phyloP scores from a whole-genome alignment of 2,888 invertebrate species.

The Erebia palarica region DNA sequence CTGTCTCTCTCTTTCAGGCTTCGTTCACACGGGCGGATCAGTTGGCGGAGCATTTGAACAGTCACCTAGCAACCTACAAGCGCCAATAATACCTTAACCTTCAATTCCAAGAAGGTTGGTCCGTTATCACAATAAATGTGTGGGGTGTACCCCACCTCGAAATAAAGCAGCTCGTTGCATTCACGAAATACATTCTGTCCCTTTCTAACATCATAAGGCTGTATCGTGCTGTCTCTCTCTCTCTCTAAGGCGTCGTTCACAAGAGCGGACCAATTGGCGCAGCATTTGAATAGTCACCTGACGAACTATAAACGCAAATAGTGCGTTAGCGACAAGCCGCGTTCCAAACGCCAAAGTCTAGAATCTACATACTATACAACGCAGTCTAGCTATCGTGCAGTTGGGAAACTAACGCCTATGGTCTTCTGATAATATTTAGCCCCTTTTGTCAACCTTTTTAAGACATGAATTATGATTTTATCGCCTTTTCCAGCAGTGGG shows the following conservation, averaged over 20 bases:
- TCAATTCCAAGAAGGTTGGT: not conserved
- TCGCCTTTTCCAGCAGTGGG: too few species aligned
- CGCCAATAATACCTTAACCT: slow-evolving; percentile 66
- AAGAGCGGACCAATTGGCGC: slow-evolving; percentile 72
- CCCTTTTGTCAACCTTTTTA: too few species aligned
- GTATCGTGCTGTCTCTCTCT: slow-evolving; percentile 7
- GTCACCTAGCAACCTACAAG: slow-evolving; percentile 78
- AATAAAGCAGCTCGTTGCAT: too few species aligned
- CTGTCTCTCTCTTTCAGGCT: slow-evolving; percentile 53
- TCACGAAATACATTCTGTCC: not conserved
- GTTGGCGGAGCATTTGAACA: slow-evolving; percentile 76
- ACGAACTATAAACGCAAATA: slow-evolving; percentile 76
- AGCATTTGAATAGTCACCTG: slow-evolving; percentile 78
- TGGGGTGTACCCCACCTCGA: not conserved
- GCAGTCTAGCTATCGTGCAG: slow-evolving; percentile 5
- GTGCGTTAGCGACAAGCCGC: slow-evolving; percentile 28
- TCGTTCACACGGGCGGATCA: slow-evolving; percentile 76
- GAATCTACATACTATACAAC: slow-evolving; percentile 22
- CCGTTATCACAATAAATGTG: not conserved
- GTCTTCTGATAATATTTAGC: not conserved
- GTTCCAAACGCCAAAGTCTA: slow-evolving; percentile 33
- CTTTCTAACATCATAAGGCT: not conserved
- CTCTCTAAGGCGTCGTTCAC: slow-evolving; percentile 72
- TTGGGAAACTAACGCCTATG: not conserved
- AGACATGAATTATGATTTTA: too few species aligned